Percentiles rank a stretch among this genome's conserved stretches.
Evolutionary conservation across 2,797 vertebrate species (phyloP).

Genomic region (Liparis tanakae): DNA sequence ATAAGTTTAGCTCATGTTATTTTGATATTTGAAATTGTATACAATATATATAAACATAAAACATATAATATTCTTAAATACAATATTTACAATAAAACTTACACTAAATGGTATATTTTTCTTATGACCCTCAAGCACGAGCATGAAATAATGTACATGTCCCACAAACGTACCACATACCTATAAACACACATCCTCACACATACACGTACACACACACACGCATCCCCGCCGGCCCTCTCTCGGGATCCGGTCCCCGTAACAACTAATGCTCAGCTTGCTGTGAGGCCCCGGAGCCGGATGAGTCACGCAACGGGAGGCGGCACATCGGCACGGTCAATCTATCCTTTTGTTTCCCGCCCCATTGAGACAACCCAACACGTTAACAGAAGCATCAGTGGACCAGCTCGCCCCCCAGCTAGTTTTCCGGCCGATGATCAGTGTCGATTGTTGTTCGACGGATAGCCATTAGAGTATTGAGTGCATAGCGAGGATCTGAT

Average conservation of each 20-base stretch:
- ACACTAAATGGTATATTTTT: neutral
- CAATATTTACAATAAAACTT: neutral
- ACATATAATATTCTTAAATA: neutral
- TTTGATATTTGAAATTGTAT: neutral
- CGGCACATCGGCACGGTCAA: slow-evolving; percentile 65
- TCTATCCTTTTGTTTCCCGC: slow-evolving; percentile 63
- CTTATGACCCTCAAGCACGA: neutral
- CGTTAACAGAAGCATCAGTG: slow-evolving; percentile 67
- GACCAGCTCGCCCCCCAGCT: slow-evolving; percentile 17
- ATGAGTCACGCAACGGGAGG: slow-evolving; percentile 74
- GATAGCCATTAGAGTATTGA: slow-evolving; percentile 31
- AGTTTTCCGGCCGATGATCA: slow-evolving; percentile 30
- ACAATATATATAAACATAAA: neutral
- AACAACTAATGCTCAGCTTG: slow-evolving; percentile 81
- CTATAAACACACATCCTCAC: neutral
- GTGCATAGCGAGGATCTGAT: slow-evolving; percentile 47
- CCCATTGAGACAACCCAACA: slow-evolving; percentile 55
- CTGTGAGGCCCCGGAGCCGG: slow-evolving; percentile 43
- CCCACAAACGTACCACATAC: slow-evolving; percentile 16
- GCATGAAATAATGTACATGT: slow-evolving; percentile 5
- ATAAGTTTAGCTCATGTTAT: neutral
- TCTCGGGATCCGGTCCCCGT: slow-evolving; percentile 77
- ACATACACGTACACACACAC: slow-evolving; percentile 45
- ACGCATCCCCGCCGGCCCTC: slow-evolving; percentile 55
- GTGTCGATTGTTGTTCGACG: slow-evolving; percentile 38